Conservation (phyloP, 1,140 invertebrate species). For the Ostrea edulis region DNA sequence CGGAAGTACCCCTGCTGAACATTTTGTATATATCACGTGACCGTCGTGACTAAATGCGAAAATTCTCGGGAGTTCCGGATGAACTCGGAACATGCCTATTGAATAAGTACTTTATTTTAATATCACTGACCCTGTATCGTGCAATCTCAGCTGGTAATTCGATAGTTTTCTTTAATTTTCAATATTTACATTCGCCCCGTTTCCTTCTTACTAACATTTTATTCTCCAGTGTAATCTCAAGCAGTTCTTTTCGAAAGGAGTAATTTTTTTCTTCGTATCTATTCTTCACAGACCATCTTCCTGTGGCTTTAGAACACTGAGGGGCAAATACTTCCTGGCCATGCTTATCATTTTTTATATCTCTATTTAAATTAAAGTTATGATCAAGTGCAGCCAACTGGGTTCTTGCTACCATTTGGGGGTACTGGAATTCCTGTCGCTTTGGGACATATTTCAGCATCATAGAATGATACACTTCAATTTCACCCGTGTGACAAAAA, state of each 20-base stretch:
- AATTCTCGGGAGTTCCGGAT: not conserved
- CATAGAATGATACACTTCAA: constrained; percentile 33
- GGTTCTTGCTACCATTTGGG: constrained; percentile 43
- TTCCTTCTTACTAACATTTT: too few relatives aligned
- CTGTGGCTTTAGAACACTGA: constrained; percentile 18
- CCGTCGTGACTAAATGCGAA: not conserved
- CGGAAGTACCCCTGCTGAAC: constrained; percentile 13
- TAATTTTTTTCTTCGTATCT: constrained; percentile 24
- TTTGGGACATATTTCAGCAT: constrained; percentile 48
- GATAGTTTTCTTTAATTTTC: too few relatives aligned
- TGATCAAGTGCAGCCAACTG: constrained; percentile 44
- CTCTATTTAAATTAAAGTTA: constrained; percentile 40
- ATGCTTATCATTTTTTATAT: constrained; percentile 26
- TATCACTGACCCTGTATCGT: too few relatives aligned
- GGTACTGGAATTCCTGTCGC: constrained; percentile 45
- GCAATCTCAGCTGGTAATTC: too few relatives aligned
- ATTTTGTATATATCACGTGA: not conserved
- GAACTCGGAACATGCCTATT: not conserved
- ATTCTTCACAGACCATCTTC: constrained; percentile 33
- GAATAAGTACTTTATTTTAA: too few relatives aligned
- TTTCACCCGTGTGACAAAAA: constrained; percentile 42
- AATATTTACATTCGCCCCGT: too few relatives aligned
- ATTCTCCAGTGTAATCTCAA: too few relatives aligned
- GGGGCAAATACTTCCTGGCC: constrained; percentile 25
- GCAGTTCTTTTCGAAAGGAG: not conserved